phyloP scores from a whole-genome alignment of 2,888 invertebrate species.

The Chesias legatella region DNA sequence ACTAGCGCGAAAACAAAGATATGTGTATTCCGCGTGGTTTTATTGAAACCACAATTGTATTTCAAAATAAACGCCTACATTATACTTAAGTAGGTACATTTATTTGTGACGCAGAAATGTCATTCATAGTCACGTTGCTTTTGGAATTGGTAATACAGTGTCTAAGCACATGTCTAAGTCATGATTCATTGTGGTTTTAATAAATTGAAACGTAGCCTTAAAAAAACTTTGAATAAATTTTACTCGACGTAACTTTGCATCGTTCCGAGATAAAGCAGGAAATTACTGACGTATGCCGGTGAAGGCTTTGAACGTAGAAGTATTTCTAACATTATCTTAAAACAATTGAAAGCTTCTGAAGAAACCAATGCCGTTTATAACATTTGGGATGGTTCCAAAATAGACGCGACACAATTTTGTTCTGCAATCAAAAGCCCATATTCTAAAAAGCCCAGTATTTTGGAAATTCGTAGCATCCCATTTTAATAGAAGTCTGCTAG shows the following conservation, averaged over 20 bases:
- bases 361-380: conserved; percentile 52
- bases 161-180: no score
- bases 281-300: conserved; percentile 32
- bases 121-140: no score
- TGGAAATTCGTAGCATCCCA: conserved; percentile 8
- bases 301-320: conserved; percentile 21
- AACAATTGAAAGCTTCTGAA: conserved; percentile 60
- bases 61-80: no score
- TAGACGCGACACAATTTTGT: conserved; percentile 17
- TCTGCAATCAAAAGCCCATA: conserved; percentile 9
- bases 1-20: no score
- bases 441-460: no score
- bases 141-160: background rate
- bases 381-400: conserved; percentile 25
- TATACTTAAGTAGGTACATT: no score
- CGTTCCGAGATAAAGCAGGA: conserved; percentile 53
- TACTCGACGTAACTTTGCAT: conserved; percentile 42
- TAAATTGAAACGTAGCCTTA: no score
- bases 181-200: no score
- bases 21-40: no score
- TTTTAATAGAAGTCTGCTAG: background rate
- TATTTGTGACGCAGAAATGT: no score
- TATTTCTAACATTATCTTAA: conserved; percentile 57
- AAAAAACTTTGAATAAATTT: conserved; percentile 22
- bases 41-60: no score